A percentile compares a stretch with the other conserved stretches of the same genome.
Evolutionary conservation across 2,113 vertebrate genomes (phyloP).

Genomic region (Seriola quinqueradiata): DNA sequence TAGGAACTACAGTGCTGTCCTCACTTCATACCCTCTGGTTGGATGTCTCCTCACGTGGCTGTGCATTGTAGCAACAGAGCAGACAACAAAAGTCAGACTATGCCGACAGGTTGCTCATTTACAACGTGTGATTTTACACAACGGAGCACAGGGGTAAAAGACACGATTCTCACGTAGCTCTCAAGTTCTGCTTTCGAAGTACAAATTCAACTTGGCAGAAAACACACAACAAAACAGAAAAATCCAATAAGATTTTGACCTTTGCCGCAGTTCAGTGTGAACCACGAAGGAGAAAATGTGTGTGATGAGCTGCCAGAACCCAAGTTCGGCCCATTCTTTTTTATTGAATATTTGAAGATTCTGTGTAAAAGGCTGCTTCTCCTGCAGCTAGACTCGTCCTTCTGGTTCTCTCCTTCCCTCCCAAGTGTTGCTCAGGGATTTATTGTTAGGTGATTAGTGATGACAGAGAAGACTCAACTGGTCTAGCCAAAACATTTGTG

Average conservation of each 20-base stretch:
- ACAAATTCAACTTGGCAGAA: conserved; percentile 54
- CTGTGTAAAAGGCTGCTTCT: conserved; percentile 11
- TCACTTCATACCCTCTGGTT: conserved; percentile 18
- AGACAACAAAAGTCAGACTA: not conserved
- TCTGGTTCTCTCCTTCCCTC: conserved; percentile 16
- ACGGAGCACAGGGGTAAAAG: not conserved
- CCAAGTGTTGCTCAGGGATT: conserved; percentile 53
- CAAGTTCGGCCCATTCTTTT: conserved; percentile 54
- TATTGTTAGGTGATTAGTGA: conserved; percentile 73
- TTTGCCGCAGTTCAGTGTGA: conserved; percentile 25
- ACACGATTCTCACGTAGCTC: not conserved
- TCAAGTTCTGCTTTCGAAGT: conserved; percentile 9
- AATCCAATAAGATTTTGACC: conserved; percentile 55
- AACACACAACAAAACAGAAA: conserved; percentile 42
- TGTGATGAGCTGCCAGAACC: conserved; percentile 49
- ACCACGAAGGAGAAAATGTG: conserved; percentile 22
- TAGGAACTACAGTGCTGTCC: conserved; percentile 63
- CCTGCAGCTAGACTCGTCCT: conserved; percentile 12
- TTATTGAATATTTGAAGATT: conserved; percentile 39
- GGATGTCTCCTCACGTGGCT: not conserved
- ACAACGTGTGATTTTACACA: not conserved
- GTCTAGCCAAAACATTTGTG: conserved; percentile 80
- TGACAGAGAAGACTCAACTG: conserved; percentile 73
- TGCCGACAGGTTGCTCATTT: not conserved
- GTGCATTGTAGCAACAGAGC: not conserved